Evolutionary conservation across 2,797 vertebrate genomes (phyloP).

Genomic region (Serranus cabrilla): DNA sequence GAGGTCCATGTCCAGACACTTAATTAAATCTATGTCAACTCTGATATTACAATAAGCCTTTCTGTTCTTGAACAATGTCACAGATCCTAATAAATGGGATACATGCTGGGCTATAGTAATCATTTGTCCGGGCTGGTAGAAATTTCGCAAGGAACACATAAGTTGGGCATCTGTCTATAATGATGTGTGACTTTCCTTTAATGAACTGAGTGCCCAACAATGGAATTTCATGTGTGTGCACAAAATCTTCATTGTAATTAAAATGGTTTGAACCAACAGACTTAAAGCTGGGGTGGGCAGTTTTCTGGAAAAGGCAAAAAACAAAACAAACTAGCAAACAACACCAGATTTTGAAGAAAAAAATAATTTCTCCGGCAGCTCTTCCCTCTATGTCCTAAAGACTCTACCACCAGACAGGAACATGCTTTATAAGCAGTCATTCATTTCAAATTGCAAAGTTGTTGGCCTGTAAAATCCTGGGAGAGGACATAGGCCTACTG

Average conservation of each 20-base stretch:
- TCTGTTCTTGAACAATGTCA: slow-evolving; percentile 67
- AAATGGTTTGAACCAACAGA: not conserved
- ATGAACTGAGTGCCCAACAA: not conserved
- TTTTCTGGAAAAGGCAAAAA: too few relatives aligned
- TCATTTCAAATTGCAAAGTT: too few relatives aligned
- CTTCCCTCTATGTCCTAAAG: too few relatives aligned
- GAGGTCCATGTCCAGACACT: slow-evolving; percentile 62
- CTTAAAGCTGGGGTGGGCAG: too few relatives aligned
- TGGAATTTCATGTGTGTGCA: slow-evolving; percentile 3
- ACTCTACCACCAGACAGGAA: too few relatives aligned
- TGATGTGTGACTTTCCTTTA: slow-evolving; percentile 11
- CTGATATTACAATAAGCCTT: slow-evolving; percentile 62
- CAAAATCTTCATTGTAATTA: not conserved
- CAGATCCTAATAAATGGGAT: slow-evolving; percentile 66
- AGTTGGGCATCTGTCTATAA: not conserved
- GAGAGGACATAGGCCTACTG: too few relatives aligned
- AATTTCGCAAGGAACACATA: slow-evolving; percentile 1
- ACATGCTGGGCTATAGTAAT: slow-evolving; percentile 54
- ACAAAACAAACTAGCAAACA: too few relatives aligned
- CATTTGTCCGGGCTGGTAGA: slow-evolving; percentile 41
- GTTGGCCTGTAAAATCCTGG: too few relatives aligned
- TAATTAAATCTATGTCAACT: slow-evolving; percentile 74
- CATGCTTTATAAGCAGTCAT: too few relatives aligned
- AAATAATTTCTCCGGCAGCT: too few relatives aligned
- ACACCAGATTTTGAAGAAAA: too few relatives aligned